A percentile compares a stretch with the other conserved stretches of the same genome.
Evolutionary conservation across 2,888 invertebrate genomes (phyloP).

Genomic region (Drosophila tanythrix): DNA sequence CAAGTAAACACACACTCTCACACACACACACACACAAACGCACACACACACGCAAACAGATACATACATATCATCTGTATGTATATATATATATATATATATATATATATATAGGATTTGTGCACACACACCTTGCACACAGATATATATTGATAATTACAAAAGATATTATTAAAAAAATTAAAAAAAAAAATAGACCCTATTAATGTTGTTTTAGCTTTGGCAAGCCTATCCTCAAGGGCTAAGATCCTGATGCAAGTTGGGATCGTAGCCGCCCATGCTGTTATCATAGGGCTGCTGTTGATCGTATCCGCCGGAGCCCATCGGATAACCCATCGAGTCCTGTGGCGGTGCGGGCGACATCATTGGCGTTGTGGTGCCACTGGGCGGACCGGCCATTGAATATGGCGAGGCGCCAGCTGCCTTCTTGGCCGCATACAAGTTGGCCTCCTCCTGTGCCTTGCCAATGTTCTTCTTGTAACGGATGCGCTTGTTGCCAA

Average conservation of each 20-base stretch:
- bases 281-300: constrained; percentile 95
- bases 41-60: constrained; percentile 5
- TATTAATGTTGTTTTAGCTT: constrained; percentile 33
- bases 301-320: constrained; percentile 95
- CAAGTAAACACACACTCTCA: constrained; percentile 18
- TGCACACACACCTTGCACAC: constrained; percentile 5
- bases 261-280: constrained; percentile 95
- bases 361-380: constrained; percentile 97
- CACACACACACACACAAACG: constrained; percentile 5
- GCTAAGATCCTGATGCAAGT: constrained; percentile 94
- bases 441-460: constrained; percentile 99
- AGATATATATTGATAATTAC: constrained; percentile 17
- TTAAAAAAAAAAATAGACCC: constrained; percentile 6
- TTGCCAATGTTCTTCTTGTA: constrained; percentile 99
- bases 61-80: neutral
- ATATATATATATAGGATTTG: too few relatives aligned
- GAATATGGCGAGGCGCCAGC: constrained; percentile 96
- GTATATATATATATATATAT: constrained; percentile 6
- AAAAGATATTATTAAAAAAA: constrained; percentile 35
- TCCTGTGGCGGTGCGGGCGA: constrained; percentile 96
- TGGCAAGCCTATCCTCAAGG: constrained; percentile 85
- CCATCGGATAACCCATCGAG: constrained; percentile 96
- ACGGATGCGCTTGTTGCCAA: constrained; percentile 99
- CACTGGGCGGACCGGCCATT: constrained; percentile 94
- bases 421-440: constrained; percentile 99